These are phyloP conservation scores for Neoitamus cyanurus DNA, from an alignment of 2,888 invertebrate genomes.

Conservation along the genomic window DNA sequence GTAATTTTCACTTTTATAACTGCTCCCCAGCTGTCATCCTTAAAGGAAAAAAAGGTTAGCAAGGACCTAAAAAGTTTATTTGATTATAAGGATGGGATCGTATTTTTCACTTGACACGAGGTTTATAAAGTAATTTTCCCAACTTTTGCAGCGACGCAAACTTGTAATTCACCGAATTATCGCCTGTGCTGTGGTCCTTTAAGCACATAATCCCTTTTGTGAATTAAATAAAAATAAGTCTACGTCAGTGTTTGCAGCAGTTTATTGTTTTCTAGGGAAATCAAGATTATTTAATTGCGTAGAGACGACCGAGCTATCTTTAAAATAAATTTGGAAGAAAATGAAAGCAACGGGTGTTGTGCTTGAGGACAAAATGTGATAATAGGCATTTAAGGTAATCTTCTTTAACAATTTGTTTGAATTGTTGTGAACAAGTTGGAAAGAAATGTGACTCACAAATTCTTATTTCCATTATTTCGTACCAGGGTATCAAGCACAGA, in stretches of 20 bases:
- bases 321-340: not conserved
- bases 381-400: too few species aligned
- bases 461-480: too few species aligned
- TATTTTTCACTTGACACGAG: not conserved
- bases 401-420: too few species aligned
- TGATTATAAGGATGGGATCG: not conserved
- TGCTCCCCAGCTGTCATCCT: not conserved
- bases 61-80: not conserved
- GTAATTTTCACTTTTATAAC: not conserved
- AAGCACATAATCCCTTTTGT: not conserved
- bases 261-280: not conserved
- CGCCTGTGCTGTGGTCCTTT: not conserved
- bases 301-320: not conserved
- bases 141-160: too few species aligned
- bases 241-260: not conserved
- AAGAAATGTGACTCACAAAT: too few species aligned
- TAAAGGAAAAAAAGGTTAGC: not conserved
- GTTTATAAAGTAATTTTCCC: too few species aligned
- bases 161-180: too few species aligned
- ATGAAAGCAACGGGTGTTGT: too few species aligned
- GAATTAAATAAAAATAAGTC: not conserved
- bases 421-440: too few species aligned
- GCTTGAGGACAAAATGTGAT: too few species aligned
- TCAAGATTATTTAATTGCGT: not conserved
- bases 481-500: too few species aligned